Conservation (phyloP, 2,113 vertebrate species). For the Scomber scombrus region DNA sequence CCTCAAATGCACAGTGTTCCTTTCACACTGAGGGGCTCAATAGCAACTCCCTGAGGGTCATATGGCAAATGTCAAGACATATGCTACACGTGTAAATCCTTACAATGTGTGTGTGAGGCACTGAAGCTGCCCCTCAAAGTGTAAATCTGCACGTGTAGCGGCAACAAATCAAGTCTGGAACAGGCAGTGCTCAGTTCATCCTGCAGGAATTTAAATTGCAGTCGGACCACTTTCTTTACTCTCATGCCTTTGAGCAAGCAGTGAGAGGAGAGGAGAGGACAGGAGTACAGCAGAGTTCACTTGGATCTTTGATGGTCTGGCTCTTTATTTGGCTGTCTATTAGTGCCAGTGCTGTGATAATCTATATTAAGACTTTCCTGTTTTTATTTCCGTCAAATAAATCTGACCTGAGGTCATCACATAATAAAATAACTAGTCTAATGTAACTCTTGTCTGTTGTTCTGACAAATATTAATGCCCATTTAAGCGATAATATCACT, state of each 20-base stretch:
- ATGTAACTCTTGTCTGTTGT: too few relatives aligned
- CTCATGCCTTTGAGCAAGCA: constrained; percentile 8
- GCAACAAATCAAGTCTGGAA: constrained; percentile 27
- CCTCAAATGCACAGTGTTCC: constrained; percentile 22
- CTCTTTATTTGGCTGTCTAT: constrained; percentile 3
- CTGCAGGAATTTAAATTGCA: not conserved
- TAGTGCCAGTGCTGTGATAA: not conserved
- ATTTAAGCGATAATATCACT: not conserved
- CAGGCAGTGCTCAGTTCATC: not conserved
- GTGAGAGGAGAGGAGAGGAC: not conserved
- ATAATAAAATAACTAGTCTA: too few relatives aligned
- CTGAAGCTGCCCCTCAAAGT: not conserved
- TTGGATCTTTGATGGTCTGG: constrained; percentile 9
- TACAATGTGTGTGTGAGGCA: not conserved
- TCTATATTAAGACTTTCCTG: not conserved
- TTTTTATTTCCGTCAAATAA: too few relatives aligned
- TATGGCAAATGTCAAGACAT: constrained; percentile 56
- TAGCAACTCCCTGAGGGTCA: constrained; percentile 18
- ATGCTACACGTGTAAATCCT: constrained; percentile 21
- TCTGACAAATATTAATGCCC: too few relatives aligned
- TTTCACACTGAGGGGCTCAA: constrained; percentile 14
- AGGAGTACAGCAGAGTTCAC: constrained; percentile 11
- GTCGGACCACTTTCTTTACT: constrained; percentile 6
- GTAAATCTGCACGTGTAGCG: constrained; percentile 9
- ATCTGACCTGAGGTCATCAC: too few relatives aligned